A percentile compares a stretch with the other conserved stretches of the same genome.
phyloP scores from a whole-genome alignment of 2,113 vertebrate genomes.

The Caracal caracal region DNA sequence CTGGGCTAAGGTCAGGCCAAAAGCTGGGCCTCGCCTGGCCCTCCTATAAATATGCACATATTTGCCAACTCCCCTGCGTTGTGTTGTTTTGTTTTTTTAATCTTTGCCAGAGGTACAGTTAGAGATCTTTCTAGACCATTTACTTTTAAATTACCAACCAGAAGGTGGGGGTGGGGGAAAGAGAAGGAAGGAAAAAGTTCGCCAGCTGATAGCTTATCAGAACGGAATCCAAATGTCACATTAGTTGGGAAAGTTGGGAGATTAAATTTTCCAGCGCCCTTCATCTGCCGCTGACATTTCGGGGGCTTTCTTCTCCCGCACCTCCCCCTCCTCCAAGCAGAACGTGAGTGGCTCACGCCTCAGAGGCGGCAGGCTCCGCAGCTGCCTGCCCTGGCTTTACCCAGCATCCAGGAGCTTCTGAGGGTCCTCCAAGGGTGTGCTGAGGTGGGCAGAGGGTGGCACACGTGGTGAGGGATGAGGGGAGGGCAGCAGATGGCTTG shows the following conservation, averaged over 20 bases:
- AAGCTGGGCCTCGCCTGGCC: background rate
- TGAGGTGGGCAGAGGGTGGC: background rate
- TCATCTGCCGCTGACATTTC: constrained; percentile 91
- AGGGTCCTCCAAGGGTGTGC: background rate
- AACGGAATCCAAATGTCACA: constrained; percentile 90
- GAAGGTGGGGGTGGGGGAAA: constrained; percentile 81
- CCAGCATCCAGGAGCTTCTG: background rate
- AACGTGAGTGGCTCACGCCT: background rate
- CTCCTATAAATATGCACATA: background rate
- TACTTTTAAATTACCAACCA: constrained; percentile 90
- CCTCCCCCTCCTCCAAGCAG: constrained; percentile 10
- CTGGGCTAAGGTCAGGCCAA: background rate
- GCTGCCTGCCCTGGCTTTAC: background rate
- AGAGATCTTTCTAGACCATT: constrained; percentile 90
- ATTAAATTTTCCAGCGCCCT: constrained; percentile 89
- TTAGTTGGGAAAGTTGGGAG: constrained; percentile 88
- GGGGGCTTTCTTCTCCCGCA: constrained; percentile 72
- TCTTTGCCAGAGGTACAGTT: constrained; percentile 89
- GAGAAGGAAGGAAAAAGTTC: constrained; percentile 82
- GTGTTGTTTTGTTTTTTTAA: constrained; percentile 80
- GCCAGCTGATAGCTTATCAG: constrained; percentile 88
- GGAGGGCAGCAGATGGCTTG: background rate
- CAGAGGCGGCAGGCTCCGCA: background rate
- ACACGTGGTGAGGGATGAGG: background rate
- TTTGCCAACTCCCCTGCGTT: constrained; percentile 64